phyloP scores from a whole-genome alignment of 2,113 vertebrate genomes.

The Cinclus cinclus region DNA sequence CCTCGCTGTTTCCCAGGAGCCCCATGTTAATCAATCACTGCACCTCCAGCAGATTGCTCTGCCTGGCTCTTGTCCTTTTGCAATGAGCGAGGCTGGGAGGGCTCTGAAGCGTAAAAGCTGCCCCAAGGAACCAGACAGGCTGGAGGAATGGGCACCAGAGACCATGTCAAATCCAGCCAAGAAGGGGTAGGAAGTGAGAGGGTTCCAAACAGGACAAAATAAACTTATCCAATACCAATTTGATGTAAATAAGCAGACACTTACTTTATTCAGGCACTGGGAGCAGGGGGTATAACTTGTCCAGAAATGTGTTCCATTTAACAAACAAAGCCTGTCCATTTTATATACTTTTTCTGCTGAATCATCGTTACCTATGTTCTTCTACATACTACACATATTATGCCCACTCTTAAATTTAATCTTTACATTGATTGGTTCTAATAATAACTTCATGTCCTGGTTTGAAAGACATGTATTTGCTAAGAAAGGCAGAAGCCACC shows the following conservation, averaged over 20 bases:
- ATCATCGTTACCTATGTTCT: rapidly evolving
- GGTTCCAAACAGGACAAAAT: neutral
- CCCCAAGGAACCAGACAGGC: neutral
- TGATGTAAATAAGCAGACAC: neutral
- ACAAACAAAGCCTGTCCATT: neutral
- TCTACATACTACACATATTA: neutral
- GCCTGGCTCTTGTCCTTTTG: neutral
- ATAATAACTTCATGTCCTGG: neutral
- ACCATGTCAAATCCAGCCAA: neutral
- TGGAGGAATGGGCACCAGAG: neutral
- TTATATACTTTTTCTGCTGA: neutral
- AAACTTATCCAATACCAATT: neutral
- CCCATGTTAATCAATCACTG: neutral
- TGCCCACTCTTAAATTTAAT: neutral
- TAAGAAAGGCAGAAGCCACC: too few species aligned
- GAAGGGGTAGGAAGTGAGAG: neutral
- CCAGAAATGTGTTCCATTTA: neutral
- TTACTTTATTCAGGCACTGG: neutral
- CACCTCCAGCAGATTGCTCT: neutral
- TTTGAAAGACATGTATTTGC: too few species aligned
- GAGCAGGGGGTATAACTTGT: neutral
- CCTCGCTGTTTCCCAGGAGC: neutral
- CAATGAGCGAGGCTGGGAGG: neutral
- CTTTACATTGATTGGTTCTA: neutral
- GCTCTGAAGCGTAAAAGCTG: neutral